These are phyloP conservation scores for Malthinus seriepunctatus DNA, from an alignment of 2,888 invertebrate genomes.

Conservation along the genomic window DNA sequence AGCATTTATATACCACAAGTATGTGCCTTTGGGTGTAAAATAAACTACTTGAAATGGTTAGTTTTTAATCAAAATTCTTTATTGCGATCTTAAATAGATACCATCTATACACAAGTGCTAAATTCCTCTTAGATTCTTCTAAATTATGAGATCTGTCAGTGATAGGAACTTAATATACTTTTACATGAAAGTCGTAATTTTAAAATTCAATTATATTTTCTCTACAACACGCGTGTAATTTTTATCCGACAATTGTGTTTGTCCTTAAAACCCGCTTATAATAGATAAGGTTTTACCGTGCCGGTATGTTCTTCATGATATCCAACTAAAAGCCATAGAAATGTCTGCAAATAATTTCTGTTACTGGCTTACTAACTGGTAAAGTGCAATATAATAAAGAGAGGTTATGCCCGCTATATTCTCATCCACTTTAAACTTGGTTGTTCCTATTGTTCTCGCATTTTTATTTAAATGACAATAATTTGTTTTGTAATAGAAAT, in stretches of 20 bases:
- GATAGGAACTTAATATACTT: conserved; percentile 7
- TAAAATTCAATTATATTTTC: conserved; percentile 17
- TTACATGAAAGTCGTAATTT: conserved; percentile 15
- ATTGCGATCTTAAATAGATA: conserved; percentile 43
- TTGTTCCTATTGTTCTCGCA: conserved; percentile 15
- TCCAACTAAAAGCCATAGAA: conserved; percentile 11
- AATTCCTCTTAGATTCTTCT: conserved; percentile 43
- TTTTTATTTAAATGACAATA: not conserved
- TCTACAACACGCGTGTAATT: not conserved
- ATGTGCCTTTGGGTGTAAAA: conserved; percentile 41
- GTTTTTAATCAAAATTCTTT: conserved; percentile 32
- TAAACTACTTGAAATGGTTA: conserved; percentile 40
- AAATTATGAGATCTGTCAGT: conserved; percentile 39
- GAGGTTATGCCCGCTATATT: conserved; percentile 6
- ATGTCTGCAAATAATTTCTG: conserved; percentile 17
- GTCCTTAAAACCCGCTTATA: conserved; percentile 19
- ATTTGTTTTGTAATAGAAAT: not conserved
- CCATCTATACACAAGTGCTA: conserved; percentile 45
- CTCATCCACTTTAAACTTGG: conserved; percentile 12
- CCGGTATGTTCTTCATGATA: conserved; percentile 10
- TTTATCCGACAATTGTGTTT: conserved; percentile 8
- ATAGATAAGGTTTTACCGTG: conserved; percentile 7
- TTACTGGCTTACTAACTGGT: conserved; percentile 1
- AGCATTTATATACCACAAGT: conserved; percentile 6
- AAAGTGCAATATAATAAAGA: conserved; percentile 9